Evolutionary conservation across 2,888 invertebrate species (phyloP), one percentile per base, ranked within the genome.

Genomic region (Pristionchus exspectatus): DNA sequence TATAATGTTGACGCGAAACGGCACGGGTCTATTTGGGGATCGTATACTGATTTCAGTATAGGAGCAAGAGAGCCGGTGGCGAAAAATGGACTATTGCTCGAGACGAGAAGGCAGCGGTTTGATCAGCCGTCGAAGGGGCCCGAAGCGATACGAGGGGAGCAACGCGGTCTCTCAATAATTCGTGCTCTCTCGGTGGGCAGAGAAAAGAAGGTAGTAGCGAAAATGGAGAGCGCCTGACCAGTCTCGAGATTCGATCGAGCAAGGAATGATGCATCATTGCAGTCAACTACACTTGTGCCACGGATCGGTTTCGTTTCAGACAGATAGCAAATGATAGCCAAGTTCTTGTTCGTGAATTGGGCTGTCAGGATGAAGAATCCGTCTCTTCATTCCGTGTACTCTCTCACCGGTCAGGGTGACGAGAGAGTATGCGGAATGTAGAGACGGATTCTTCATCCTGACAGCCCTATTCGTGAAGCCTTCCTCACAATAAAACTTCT

Each of bases 231-330:
- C 0, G 24, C 24, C n/a, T 10, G 24, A n/a, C 24, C 10, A 63
- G 44, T 63, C n/a, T n/a, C 10, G 63, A 1, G 24, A 63, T n/a
- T n/a, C 63, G 5, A n/a, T 10, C 21, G 21, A 59, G 63, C 33
- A 38, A 38, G 50, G 81, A 27, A 54, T 54, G 50, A 81, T 81
- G 14, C 50, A 81, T 63, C 63, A 21, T 38, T 12, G 12, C 44
- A 72, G 72, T 81, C 50, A 50, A 81, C 81, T 81, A 81, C 81
- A 77, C 77, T 77, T 77, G 44, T 77, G 77, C 77, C 44, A 77
- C 44, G 21, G 38, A 44, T 44, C 74, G 9, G 74, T 72, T 30
- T 33, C 33, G 74, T 16, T 38, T 77, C 24, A 38, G 44, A 38
- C 44, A 38, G 24, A 21, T 9, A 21, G 10, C 14, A 3, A 3